Percentiles rank a stretch among this genome's conserved stretches.
Conservation (phyloP, 2,797 vertebrate genomes). For the Echeneis naucrates region DNA sequence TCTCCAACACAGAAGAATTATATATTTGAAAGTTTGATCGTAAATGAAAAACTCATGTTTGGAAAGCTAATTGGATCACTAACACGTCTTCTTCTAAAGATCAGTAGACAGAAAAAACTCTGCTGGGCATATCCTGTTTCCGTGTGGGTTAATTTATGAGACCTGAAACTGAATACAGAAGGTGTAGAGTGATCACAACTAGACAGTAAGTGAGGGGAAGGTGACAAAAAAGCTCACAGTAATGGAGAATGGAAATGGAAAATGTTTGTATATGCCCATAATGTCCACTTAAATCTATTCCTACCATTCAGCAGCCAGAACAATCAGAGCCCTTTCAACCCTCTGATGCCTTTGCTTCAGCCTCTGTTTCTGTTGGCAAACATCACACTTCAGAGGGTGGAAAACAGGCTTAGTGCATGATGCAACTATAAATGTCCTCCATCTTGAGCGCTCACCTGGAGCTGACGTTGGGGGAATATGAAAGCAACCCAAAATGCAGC, state of each 20-base stretch:
- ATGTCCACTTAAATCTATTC: constrained; percentile 52
- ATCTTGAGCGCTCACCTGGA: constrained; percentile 65
- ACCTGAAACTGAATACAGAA: constrained; percentile 70
- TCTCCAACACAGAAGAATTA: constrained; percentile 19
- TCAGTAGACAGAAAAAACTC: constrained; percentile 73
- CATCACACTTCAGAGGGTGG: constrained; percentile 51
- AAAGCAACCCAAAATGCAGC: constrained; percentile 47
- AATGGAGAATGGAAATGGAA: constrained; percentile 41
- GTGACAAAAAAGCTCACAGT: constrained; percentile 48
- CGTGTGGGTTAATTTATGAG: constrained; percentile 74
- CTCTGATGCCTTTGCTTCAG: constrained; percentile 49
- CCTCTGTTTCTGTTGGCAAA: constrained; percentile 59
- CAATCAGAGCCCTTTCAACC: constrained; percentile 66
- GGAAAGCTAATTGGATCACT: constrained; percentile 36
- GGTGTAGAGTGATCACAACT: constrained; percentile 54
- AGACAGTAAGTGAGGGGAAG: constrained; percentile 54
- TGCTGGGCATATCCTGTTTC: constrained; percentile 71
- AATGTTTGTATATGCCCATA: constrained; percentile 31
- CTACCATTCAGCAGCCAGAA: constrained; percentile 43
- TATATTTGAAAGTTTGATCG: too few relatives aligned
- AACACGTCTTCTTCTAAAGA: constrained; percentile 74
- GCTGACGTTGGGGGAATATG: constrained; percentile 46
- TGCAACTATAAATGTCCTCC: constrained; percentile 70
- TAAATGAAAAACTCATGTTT: too few relatives aligned
- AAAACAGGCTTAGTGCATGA: constrained; percentile 65